Conservation (phyloP, 2,888 invertebrate species). For the Nemotelus pantherinus region DNA sequence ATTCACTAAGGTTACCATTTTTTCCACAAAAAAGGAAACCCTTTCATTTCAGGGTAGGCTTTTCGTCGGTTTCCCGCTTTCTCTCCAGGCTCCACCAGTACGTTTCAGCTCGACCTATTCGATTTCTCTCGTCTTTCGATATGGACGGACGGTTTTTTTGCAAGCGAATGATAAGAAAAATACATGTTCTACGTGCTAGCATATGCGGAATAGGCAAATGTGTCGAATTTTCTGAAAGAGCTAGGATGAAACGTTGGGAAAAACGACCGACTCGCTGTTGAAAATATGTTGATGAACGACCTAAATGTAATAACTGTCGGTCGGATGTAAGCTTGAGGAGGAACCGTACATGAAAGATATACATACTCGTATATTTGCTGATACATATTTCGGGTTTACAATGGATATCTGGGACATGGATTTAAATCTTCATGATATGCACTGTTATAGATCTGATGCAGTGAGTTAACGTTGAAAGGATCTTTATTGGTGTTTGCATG, state of each 20-base stretch:
- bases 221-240: slow-evolving; percentile 18
- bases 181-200: slow-evolving; percentile 18
- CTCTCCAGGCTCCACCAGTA: background rate
- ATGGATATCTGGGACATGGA: too few species aligned
- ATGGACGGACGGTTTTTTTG: background rate
- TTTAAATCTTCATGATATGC: too few species aligned
- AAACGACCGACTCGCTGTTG: slow-evolving; percentile 15
- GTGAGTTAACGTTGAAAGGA: too few species aligned
- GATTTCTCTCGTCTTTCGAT: slow-evolving; percentile 12
- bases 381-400: too few species aligned
- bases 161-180: slow-evolving; percentile 32
- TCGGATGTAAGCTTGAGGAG: background rate
- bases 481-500: too few species aligned
- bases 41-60: slow-evolving; percentile 36
- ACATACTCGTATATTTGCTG: too few species aligned
- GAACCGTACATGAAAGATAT: too few species aligned
- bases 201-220: slow-evolving; percentile 25
- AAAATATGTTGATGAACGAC: slow-evolving; percentile 23
- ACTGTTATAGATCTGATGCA: too few species aligned
- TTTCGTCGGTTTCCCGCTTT: slow-evolving; percentile 15
- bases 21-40: slow-evolving; percentile 36
- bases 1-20: slow-evolving; percentile 28
- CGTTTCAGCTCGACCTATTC: slow-evolving; percentile 10
- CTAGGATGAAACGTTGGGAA: background rate
- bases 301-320: slow-evolving; percentile 15